Evolutionary conservation across 1,140 invertebrate genomes (phyloP).

Genomic region (Eriosoma lanigerum): DNA sequence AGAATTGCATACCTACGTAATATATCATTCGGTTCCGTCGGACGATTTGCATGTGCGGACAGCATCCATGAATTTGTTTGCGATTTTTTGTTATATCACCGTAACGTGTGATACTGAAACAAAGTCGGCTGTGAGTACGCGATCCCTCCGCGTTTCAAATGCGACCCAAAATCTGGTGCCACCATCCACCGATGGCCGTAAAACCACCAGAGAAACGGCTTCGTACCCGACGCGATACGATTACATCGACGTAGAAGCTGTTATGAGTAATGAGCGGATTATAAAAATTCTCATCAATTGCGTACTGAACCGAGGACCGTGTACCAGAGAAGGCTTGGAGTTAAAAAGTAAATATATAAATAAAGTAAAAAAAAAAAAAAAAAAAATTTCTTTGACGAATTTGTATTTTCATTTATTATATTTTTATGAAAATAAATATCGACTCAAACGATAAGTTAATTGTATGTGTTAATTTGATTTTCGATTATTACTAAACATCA

Average conservation of each 20-base stretch:
- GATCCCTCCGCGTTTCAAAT: neutral
- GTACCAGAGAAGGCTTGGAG: constrained; percentile 62
- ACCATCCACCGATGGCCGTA: neutral
- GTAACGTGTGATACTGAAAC: neutral
- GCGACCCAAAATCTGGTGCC: neutral
- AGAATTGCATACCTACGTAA: neutral
- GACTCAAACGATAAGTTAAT: no score
- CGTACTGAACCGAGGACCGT: constrained; percentile 61
- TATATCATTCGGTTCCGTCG: neutral
- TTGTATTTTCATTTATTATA: no score
- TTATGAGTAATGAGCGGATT: constrained; percentile 62
- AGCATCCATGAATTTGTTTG: neutral
- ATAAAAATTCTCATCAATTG: constrained; percentile 63
- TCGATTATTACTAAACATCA: no score
- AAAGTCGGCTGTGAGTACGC: neutral
- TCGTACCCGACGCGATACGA: constrained; percentile 63
- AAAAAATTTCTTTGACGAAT: no score
- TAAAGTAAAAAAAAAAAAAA: no score
- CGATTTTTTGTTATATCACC: constrained; percentile 30
- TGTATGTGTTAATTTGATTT: no score
- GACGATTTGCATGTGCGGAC: neutral
- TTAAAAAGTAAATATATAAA: constrained; percentile 60
- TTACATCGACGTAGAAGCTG: constrained; percentile 61
- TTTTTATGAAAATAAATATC: no score
- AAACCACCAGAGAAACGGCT: constrained; percentile 2